These are phyloP conservation scores for Phataginus tetradactyla DNA, from an alignment of 2,797 vertebrate species.

Conservation along the genomic window DNA sequence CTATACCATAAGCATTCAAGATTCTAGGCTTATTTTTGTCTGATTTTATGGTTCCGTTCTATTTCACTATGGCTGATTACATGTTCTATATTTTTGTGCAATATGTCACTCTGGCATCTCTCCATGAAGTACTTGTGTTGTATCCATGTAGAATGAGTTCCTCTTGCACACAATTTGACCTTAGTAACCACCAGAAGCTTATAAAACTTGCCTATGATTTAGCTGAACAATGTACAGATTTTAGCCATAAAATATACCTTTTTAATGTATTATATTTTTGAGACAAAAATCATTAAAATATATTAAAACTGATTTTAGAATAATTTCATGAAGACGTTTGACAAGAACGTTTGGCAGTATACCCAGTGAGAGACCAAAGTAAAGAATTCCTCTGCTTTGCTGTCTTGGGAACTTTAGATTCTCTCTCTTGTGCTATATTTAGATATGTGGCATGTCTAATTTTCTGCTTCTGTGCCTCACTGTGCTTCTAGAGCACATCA, in stretches of 20 bases:
- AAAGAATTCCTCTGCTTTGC: neutral
- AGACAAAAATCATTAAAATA: conserved; percentile 12
- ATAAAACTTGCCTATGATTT: neutral
- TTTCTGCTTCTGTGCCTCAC: conserved; percentile 42
- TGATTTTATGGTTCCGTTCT: neutral
- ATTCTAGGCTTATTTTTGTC: neutral
- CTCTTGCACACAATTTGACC: neutral
- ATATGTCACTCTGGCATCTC: neutral
- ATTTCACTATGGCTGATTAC: neutral
- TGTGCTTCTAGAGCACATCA: neutral
- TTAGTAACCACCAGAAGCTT: neutral
- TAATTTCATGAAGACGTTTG: conserved; percentile 21
- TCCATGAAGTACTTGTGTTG: neutral
- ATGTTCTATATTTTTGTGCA: neutral
- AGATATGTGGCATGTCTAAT: neutral
- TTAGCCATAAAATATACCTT: neutral
- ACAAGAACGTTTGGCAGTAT: neutral
- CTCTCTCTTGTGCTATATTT: conserved; percentile 38
- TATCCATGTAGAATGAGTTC: neutral
- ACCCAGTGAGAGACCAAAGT: neutral
- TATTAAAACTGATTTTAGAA: conserved; percentile 44
- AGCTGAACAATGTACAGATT: neutral
- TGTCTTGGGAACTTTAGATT: conserved; percentile 26
- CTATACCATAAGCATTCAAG: neutral
- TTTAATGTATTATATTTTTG: neutral